Evolutionary conservation across 2,888 invertebrate species (phyloP), one percentile per base, ranked within the genome.

Genomic region (Lobophora halterata): DNA sequence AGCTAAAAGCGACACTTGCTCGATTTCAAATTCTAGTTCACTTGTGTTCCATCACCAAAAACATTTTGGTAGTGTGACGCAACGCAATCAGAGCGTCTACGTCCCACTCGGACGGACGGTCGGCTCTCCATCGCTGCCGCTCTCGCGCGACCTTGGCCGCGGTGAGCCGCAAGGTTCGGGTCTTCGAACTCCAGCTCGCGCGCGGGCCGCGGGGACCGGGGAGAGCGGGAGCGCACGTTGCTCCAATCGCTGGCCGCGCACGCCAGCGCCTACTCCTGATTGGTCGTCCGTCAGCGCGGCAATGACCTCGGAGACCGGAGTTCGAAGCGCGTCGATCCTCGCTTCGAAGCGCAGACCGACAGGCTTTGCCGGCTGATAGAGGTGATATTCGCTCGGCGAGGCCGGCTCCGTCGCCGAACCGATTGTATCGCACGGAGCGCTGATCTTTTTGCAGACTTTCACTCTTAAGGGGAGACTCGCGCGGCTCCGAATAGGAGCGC

Each of bases 131-230:
- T 82, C 85, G 71, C 74, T 64, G 69, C 77, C 76, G 80, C 75
- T 83, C 83, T 74, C 88, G 81, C 81, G 79, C 90, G 91, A 90
- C 91, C 91, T 91, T 91, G 91, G 91, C 92, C 91, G 92, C 93
- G 91, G 93, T 90, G 93, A 92, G 93, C 93, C 93, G 93, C 93
- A 93, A 93, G 93, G 93, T 93, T 92, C 92, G 88, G 90, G 92
- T 90, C 93, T 92, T 91, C 92, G 93, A 93, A 92, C 93, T 91
- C 83, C 58, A 55, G 64, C 28, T 24, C 16, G 58, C 53, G 64
- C 65, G 71, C 57, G 65, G 58, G 62, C 65, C 58, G 63, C 59
- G 81, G 60, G 71, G 71, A 56, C 63, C 48, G 77, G 71, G 71
- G 74, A 82, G 71, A 65, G 80, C 68, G 83, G 78, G 72, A 71